Evolutionary conservation across 2,888 invertebrate genomes (phyloP).

Genomic region (Meloe dianella): DNA sequence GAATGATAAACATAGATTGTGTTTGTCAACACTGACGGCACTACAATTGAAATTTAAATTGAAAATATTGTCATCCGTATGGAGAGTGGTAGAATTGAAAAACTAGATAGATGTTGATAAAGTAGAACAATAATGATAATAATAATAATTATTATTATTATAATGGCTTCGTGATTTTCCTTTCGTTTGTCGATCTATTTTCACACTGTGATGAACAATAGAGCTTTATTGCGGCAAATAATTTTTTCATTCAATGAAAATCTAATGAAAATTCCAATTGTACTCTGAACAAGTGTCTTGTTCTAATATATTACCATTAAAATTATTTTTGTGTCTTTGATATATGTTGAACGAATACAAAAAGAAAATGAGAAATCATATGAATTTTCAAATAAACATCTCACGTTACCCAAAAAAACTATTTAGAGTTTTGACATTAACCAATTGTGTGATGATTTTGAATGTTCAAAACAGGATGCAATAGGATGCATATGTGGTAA

Average conservation of each 20-base stretch:
- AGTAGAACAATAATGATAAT: neutral
- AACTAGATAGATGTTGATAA: neutral
- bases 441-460: too few species aligned
- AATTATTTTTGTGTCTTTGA: too few species aligned
- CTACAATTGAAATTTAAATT: neutral
- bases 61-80: neutral
- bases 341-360: too few species aligned
- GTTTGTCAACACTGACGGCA: neutral
- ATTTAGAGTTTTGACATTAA: too few species aligned
- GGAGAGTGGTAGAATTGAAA: neutral
- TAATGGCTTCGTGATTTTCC: neutral
- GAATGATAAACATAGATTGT: neutral
- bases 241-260: neutral
- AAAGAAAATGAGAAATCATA: too few species aligned
- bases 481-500: neutral
- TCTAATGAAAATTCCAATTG: neutral
- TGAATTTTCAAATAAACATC: too few species aligned
- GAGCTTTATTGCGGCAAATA: neutral
- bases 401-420: too few species aligned
- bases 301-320: too few species aligned
- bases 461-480: too few species aligned
- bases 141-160: neutral
- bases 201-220: neutral
- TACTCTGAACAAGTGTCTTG: neutral
- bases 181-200: neutral